Evolutionary conservation across 64 coral and sea anemone species (phyloP), one percentile per base, ranked within the genome.

Genomic region (Porites australiensis): DNA sequence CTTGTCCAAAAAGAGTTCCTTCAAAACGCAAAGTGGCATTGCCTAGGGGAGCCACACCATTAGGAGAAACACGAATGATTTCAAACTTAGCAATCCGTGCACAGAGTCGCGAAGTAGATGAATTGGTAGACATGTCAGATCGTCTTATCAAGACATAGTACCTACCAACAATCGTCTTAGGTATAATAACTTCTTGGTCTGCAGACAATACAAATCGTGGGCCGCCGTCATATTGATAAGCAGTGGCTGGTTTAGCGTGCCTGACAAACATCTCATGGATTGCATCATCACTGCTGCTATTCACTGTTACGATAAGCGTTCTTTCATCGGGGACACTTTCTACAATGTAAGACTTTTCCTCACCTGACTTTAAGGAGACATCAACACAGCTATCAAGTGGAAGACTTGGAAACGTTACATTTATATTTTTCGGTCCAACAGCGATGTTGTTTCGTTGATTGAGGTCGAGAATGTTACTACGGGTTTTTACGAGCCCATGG

Each of bases 41-140:
- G 52, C 95, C 95, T 13, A 89, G 46, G 3, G 95, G 91, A 43
- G 95, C 72, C 52, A 92, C 83, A 8, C 69, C 43, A 18, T 22
- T 54, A 64, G 95, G 95, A 62, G 89, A 79, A 4, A 96, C 77
- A 13, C 91, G 85, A 4, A 72, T 22, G 79, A 96, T 93, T 90
- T 96, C 95, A 96, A 96, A 96, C 64, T 89, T 90, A 7, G 95
- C 95, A 60, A 96, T 70, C 13, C 84, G 74, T 8, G 90, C 72
- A 37, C 95, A 96, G 44, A 96, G 44, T 60, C 69, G 19, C 5
- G 91, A 93, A 7, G 90, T 50, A 18, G 86, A 52, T 0, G 10
- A 58, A 11, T 58, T 50, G 13, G 50, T 15, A 58, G 55, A 48
- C 8, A 21, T 78, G 61, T 96, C 90, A 11, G 58, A 86, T 7